Percentiles rank a stretch among this genome's conserved stretches.
Evolutionary conservation across 2,888 invertebrate species (phyloP).

Genomic region (Sabatieria punctata): DNA sequence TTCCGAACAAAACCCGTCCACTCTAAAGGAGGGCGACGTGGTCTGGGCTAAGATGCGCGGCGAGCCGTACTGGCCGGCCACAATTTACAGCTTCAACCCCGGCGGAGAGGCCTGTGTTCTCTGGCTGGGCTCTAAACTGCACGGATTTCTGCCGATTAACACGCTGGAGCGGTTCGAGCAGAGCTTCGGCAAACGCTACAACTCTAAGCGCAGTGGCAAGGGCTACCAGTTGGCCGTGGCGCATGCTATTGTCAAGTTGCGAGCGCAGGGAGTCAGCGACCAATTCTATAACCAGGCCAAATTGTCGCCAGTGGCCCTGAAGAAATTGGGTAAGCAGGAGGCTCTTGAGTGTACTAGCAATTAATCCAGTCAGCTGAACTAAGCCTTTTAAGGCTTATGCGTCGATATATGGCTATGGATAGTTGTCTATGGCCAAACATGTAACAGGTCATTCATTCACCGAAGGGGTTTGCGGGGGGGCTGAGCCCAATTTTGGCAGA

Average conservation of each 20-base stretch:
- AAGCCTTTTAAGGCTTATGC: too few relatives aligned
- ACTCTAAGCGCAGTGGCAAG: not conserved
- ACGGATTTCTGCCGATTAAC: not conserved
- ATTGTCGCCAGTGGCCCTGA: not conserved
- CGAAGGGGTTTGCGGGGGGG: too few relatives aligned
- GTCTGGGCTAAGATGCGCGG: conserved; percentile 5
- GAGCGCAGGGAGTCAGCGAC: not conserved
- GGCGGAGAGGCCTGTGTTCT: not conserved
- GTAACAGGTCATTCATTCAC: too few relatives aligned
- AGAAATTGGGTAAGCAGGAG: not conserved
- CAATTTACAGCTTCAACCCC: not conserved
- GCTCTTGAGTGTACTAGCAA: too few relatives aligned
- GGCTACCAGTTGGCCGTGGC: conserved; percentile 2
- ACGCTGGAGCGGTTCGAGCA: not conserved
- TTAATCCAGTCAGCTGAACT: too few relatives aligned
- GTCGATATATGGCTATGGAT: too few relatives aligned
- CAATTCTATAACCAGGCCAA: not conserved
- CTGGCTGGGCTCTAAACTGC: conserved; percentile 1
- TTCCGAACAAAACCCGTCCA: too few relatives aligned
- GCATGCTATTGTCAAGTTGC: not conserved
- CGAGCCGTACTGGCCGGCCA: conserved; percentile 2
- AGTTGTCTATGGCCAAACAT: too few relatives aligned
- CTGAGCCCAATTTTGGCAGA: too few relatives aligned
- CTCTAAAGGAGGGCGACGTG: not conserved
- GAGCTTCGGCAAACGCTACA: not conserved